A percentile compares a stretch with the other conserved stretches of the same genome.
phyloP scores from a whole-genome alignment of 2,113 vertebrate genomes.

The Rhea pennata region DNA sequence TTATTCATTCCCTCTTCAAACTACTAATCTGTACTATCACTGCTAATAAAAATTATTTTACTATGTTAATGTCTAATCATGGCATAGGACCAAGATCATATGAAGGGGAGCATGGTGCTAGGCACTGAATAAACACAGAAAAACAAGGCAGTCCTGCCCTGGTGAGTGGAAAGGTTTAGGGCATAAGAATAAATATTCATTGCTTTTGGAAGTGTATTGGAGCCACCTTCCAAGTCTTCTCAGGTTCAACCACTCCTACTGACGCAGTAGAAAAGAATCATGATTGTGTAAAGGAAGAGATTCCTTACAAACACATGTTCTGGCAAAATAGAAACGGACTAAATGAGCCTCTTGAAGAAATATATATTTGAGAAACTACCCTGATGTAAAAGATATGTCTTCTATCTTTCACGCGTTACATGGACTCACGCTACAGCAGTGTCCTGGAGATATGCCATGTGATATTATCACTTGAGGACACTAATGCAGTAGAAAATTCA shows the following conservation, averaged over 20 bases:
- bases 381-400: neutral
- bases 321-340: slow-evolving; percentile 33
- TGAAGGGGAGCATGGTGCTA: neutral
- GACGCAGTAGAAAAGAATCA: slow-evolving; percentile 8
- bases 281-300: neutral
- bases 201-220: neutral
- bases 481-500: neutral
- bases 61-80: neutral
- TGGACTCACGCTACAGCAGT: neutral
- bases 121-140: slow-evolving; percentile 19
- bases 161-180: slow-evolving; percentile 3
- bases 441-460: neutral
- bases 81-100: neutral
- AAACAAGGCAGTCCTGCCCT: neutral
- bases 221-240: slow-evolving; percentile 38
- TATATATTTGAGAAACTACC: neutral
- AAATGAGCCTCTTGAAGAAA: slow-evolving; percentile 42
- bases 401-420: neutral
- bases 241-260: neutral
- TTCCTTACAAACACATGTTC: neutral
- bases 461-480: slow-evolving; percentile 28
- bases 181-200: neutral
- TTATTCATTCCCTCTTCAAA: neutral
- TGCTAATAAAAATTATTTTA: slow-evolving; percentile 11
- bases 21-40: neutral